Base-by-base conservation (phyloP, 2,797 vertebrate genomes). In the Pseudomugil tenellus region DNA sequence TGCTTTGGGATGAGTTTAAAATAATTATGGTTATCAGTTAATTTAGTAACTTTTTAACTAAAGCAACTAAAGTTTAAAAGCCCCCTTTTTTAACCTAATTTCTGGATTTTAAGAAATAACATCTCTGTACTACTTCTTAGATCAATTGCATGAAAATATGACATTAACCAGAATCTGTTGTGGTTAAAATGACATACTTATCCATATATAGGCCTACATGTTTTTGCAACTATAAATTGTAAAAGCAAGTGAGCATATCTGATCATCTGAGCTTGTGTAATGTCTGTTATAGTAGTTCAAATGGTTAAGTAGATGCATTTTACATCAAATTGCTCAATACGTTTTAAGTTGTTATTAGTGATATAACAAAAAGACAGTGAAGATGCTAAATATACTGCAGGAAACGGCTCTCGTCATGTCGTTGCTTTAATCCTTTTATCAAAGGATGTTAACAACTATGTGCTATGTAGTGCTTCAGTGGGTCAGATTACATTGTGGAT, bases 391-490 rank as follows among this genome's bases (percentile, higher is more conserved):
- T 56, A 67, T 49, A 67, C 61, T 14, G n/a, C 19, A 35, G 41
- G 17, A 35, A 65, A 21, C 46, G 64, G 19, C 39, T 70, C 51
- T 54, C 26, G 10, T n/a, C 19, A 23, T 59, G 59, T 57, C 31
- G 35, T 64, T 63, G 52, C 29, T 72, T 72, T 77, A 72, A 78
- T 72, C 65, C 21, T 35, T 21, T 11, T 65, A 75, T 82, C 31
- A 62, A 53, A 67, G 28, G 57, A 82, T 80, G 21, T 39, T 25
- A 48, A 58, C 29, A 35, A 57, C 32, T 59, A 55, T 39, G 19
- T 65, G 54, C 49, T 55, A 56, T 57, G 29, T 26, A n/a, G 14
- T 12, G 13, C 51, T 21, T 56, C 12, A 31, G 31, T 11, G 17
- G 53, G n/a, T 85, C 63, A 61, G 16, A 65, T 80, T 65, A 81